Conservation (phyloP, 2,113 vertebrate species). For the Progne subis region DNA sequence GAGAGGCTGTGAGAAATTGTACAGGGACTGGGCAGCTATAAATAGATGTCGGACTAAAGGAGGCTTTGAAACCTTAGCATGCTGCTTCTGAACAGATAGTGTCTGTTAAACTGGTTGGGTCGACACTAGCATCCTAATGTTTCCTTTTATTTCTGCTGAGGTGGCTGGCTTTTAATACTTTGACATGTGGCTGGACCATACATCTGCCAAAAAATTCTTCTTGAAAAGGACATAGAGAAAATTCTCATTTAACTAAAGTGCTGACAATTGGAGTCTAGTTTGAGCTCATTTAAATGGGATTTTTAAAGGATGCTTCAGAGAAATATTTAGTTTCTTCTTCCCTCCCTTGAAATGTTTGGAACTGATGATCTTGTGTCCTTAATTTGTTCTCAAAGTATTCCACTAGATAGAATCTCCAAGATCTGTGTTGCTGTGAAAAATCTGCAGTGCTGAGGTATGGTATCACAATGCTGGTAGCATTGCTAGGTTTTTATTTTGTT, state of each 20-base stretch:
- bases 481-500: neutral
- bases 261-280: neutral
- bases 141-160: constrained; percentile 25
- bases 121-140: constrained; percentile 21
- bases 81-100: constrained; percentile 36
- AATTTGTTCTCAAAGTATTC: neutral
- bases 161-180: neutral
- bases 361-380: neutral
- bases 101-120: constrained; percentile 34
- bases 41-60: constrained; percentile 60
- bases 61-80: constrained; percentile 57
- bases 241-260: neutral
- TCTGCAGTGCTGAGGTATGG: constrained; percentile 9
- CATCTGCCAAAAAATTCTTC: neutral
- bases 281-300: neutral
- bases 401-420: neutral
- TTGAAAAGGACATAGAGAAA: neutral
- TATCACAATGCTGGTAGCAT: neutral
- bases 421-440: neutral
- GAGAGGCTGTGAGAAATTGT: constrained; percentile 45
- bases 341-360: neutral
- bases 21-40: constrained; percentile 41
- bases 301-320: neutral
- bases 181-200: neutral
- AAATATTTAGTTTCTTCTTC: neutral